Conservation (phyloP, 1,140 invertebrate genomes). For the Brachionus calyciflorus region DNA sequence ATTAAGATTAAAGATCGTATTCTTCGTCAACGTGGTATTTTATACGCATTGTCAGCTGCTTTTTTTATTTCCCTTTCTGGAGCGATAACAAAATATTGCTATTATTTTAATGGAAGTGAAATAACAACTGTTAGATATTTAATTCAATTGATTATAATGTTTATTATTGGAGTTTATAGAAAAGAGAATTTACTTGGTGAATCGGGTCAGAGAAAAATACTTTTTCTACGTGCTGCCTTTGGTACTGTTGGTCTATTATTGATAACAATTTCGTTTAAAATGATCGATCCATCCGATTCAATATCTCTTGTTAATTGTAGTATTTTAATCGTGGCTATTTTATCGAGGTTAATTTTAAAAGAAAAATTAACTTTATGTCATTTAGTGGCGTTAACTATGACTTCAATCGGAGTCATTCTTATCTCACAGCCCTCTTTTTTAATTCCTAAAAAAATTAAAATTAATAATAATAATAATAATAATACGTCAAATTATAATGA, state of each 20-base stretch:
- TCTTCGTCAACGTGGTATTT: slow-evolving; percentile 1
- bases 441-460: background rate
- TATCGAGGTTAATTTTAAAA: slow-evolving; percentile 28
- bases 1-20: no score
- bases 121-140: slow-evolving; percentile 18
- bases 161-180: background rate
- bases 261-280: background rate
- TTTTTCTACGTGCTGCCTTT: slow-evolving; percentile 17
- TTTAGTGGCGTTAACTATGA: slow-evolving; percentile 7
- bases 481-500: no score
- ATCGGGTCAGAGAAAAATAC: slow-evolving; percentile 6
- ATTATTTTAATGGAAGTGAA: slow-evolving; percentile 17
- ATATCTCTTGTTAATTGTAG: background rate
- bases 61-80: slow-evolving; percentile 1
- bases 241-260: slow-evolving; percentile 4
- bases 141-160: slow-evolving; percentile 17
- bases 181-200: slow-evolving; percentile 7
- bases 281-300: slow-evolving; percentile 39
- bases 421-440: slow-evolving; percentile 38
- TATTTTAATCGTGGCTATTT: slow-evolving; percentile 16
- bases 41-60: background rate
- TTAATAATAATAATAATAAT: no score
- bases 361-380: slow-evolving; percentile 40
- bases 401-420: slow-evolving; percentile 8
- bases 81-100: background rate